Evolutionary conservation across 2,113 vertebrate species (phyloP), one percentile per base, ranked within the genome.

Genomic region (Tylochromis polylepis): DNA sequence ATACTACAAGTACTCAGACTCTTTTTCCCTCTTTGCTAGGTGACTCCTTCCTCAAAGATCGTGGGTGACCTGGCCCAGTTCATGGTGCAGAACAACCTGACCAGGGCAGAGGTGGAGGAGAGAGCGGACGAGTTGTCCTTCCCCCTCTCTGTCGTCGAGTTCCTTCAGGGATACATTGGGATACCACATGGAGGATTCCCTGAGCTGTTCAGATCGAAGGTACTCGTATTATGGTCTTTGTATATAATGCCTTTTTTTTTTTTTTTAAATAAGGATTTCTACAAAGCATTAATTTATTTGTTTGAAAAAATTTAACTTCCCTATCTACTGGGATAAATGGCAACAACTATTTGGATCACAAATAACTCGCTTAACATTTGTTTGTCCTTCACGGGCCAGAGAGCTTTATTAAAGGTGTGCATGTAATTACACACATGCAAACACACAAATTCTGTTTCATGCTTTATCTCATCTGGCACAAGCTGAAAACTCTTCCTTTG

Each of bases 1-100:
- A 36, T 53, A 4, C 1, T 31, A 11, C 31, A 65, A 24, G 16
- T 9, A 1, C 65, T 91, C 55, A 85, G 34, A 18, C 31, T 31
- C 24, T 3, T 51, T 14, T 15, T n/a, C n/a, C 20, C 29, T 77
- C 22, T 14, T 57, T 65, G 72, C 58, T 81, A 97, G 98, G 98
- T 99, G 93, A 99, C 98, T 0, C 98, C 98, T 0, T 97, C 97
- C 12, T 99, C 98, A 1, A 99, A 99, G 96, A 99, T 99, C 3
- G 98, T 99, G 82, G 98, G 98, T 1, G 98, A 99, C 94, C 93
- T 99, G 95, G 98, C 98, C 0, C 98, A 99, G 96, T 99, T 99
- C 94, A 98, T 99, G 98, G 98, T 99, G 82, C 98, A 99, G 96
- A 99, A 99, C 72, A 92, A 95, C 60, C 92, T 99, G 94, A 96